These are phyloP conservation scores for Myotis davidii DNA, from an alignment of 2,113 vertebrate genomes.

Conservation along the genomic window DNA sequence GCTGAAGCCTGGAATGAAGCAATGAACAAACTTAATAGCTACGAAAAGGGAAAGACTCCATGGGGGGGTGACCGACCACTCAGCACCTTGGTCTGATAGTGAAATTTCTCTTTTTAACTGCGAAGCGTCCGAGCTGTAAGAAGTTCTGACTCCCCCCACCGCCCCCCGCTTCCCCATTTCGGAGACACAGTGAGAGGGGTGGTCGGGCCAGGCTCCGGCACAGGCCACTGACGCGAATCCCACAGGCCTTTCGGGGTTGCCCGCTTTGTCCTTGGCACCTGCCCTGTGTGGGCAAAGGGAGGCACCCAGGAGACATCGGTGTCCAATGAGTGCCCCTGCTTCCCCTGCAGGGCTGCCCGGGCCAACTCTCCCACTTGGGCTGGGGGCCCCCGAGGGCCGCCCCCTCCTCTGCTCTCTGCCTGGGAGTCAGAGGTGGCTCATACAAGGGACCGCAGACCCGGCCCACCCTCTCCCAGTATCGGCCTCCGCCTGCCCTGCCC, in stretches of 20 bases:
- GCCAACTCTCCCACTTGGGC: neutral
- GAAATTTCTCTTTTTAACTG: neutral
- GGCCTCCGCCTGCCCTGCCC: neutral
- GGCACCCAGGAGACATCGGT: neutral
- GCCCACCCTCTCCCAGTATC: neutral
- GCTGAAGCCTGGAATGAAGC: neutral
- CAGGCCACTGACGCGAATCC: accelerated
- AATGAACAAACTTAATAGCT: neutral
- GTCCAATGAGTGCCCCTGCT: neutral
- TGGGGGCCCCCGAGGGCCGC: neutral
- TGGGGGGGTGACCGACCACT: neutral
- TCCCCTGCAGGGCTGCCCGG: neutral
- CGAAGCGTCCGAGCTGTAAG: neutral
- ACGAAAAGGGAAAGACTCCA: neutral
- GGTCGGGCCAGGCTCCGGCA: neutral
- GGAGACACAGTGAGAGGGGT: neutral
- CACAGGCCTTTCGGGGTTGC: neutral
- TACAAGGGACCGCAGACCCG: accelerated
- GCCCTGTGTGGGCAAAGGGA: neutral
- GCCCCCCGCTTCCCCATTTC: neutral
- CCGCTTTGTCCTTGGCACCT: neutral
- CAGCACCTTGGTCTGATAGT: neutral
- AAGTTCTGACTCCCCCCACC: too few relatives aligned
- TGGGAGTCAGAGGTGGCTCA: neutral
- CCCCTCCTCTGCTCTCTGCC: neutral